Evolutionary conservation across 1,140 invertebrate species (phyloP), one percentile per base, ranked within the genome.

Genomic region (Caenorhabditis latens): DNA sequence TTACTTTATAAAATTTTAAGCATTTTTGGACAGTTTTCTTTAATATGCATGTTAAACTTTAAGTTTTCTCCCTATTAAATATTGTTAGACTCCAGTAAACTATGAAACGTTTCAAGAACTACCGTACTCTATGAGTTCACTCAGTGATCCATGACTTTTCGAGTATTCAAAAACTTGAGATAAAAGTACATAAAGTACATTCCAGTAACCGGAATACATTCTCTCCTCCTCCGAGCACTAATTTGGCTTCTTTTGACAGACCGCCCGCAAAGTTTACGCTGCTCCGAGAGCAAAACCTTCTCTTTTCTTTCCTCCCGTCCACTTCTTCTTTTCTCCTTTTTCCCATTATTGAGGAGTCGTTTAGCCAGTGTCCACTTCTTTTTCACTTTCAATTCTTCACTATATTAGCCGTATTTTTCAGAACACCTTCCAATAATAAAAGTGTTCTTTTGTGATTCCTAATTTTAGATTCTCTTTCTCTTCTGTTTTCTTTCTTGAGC

Each of bases 281-380:
- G 32, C 32, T 13, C 16, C 43, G 71, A 14, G 46, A 79, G 71
- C 71, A 79, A 79, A 79, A 79, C 71, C 71, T 79, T 79, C 71
- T 32, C 42, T 71, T 7, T 42, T 65, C 63, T 42, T 14, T 19
- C 21, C 5, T 40, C 11, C 63, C 32, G 40, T 65, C 32, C 46
- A 50, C 46, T 50, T 50, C 40, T 43, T 79, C 46, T 43, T 42
- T 75, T 14, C n/a, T 6, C 32, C 32, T 24, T 19, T 50, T 79
- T 79, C 46, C 71, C 46, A 79, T 79, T 79, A 79, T 79, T 50
- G 71, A 79, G 71, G 42, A 79, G 71, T 46, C 71, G 71, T 79
- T 79, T 79, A 79, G 71, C 71, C 71, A 79, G 71, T 79, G 46
- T 24, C 46, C 46, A 53, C 50, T 53, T 16, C 71, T 79, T 79